phyloP scores from a whole-genome alignment of 2,797 vertebrate species.

The Phalloptychus januarius region DNA sequence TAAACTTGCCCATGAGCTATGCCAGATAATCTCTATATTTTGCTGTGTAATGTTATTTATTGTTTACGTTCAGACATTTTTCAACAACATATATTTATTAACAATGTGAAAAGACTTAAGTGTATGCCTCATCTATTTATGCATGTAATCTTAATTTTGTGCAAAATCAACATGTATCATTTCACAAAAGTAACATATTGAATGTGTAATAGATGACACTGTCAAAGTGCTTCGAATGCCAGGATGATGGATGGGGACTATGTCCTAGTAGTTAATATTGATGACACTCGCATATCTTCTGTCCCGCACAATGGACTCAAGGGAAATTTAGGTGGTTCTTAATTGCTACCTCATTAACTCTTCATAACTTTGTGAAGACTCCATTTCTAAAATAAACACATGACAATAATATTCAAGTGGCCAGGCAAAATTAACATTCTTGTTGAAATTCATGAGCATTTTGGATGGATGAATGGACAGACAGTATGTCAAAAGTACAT shows the following conservation, averaged over 20 bases:
- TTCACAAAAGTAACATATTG: slow-evolving; percentile 22
- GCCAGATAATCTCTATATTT: slow-evolving; percentile 17
- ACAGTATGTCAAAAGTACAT: slow-evolving; percentile 12
- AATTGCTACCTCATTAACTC: slow-evolving; percentile 55
- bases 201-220: slow-evolving; percentile 24
- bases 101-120: slow-evolving; percentile 6
- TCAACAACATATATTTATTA: background rate
- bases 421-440: background rate
- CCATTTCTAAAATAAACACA: slow-evolving; percentile 47
- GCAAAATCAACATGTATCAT: slow-evolving; percentile 1
- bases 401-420: slow-evolving; percentile 14
- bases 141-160: background rate
- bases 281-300: background rate
- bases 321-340: slow-evolving; percentile 32
- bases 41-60: background rate
- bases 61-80: slow-evolving; percentile 6
- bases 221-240: slow-evolving; percentile 19
- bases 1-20: slow-evolving; percentile 4
- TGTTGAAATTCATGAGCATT: background rate
- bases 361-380: slow-evolving; percentile 36
- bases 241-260: slow-evolving; percentile 41
- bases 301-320: slow-evolving; percentile 1
- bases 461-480: slow-evolving; percentile 8
- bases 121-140: background rate
- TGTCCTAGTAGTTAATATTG: slow-evolving; percentile 4